phyloP scores from a whole-genome alignment of 2,888 invertebrate species.

The Capitulum mitella region DNA sequence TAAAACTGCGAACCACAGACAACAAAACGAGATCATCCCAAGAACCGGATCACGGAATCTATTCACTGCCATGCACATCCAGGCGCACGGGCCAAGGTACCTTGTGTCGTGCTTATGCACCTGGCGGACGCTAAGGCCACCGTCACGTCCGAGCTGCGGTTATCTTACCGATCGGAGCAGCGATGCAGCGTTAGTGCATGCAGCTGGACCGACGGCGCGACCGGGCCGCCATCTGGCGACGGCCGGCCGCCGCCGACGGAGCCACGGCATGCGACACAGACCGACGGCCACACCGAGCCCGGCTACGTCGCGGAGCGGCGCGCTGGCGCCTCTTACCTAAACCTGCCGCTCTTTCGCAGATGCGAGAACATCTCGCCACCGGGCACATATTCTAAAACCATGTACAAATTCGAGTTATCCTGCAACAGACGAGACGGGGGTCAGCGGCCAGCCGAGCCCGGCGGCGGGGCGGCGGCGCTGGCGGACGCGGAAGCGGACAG shows the following conservation, averaged over 20 bases:
- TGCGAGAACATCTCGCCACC: conserved; percentile 99
- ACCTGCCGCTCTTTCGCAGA: conserved; percentile 92
- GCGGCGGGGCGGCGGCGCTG: background rate
- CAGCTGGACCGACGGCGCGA: background rate
- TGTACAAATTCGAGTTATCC: conserved; percentile 99
- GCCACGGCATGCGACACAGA: background rate
- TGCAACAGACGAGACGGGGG: conserved; percentile 40
- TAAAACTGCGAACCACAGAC: too few relatives aligned
- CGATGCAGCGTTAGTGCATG: too few relatives aligned
- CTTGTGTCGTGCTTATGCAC: too few relatives aligned
- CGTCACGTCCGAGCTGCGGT: too few relatives aligned
- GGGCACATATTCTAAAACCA: conserved; percentile 98
- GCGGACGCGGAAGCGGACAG: background rate
- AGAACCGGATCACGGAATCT: too few relatives aligned
- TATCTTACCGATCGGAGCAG: too few relatives aligned
- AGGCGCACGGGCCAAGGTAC: too few relatives aligned
- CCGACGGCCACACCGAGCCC: background rate
- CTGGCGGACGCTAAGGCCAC: too few relatives aligned
- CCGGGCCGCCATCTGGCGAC: background rate
- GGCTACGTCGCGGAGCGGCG: background rate
- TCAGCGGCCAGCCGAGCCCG: background rate
- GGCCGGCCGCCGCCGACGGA: background rate
- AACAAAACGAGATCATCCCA: too few relatives aligned
- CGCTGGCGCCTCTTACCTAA: conserved; percentile 48
- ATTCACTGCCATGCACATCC: too few relatives aligned